Conservation (phyloP, 2,113 vertebrate genomes). For the Sorex fumeus region DNA sequence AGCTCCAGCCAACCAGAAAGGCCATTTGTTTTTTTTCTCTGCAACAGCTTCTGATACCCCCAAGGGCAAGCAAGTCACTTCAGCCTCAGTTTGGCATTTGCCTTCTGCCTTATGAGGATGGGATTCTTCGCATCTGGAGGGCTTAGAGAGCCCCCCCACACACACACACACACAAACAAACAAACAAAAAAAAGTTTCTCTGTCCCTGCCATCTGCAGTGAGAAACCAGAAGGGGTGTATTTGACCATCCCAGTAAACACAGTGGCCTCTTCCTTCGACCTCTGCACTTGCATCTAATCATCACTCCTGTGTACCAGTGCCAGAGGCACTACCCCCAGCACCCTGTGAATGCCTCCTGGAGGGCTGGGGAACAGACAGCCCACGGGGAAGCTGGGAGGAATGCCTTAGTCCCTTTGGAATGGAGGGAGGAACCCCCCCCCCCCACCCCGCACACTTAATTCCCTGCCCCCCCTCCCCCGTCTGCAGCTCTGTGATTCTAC, state of each 20-base stretch:
- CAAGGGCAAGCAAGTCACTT: fast-evolving
- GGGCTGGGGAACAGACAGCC: too few relatives aligned
- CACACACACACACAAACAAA: too few relatives aligned
- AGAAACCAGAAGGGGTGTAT: background rate
- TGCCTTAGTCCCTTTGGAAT: fast-evolving
- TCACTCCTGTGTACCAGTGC: too few relatives aligned
- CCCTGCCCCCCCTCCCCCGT: too few relatives aligned
- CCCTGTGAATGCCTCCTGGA: too few relatives aligned
- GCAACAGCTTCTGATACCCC: background rate
- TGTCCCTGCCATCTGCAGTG: fast-evolving
- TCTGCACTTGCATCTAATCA: too few relatives aligned
- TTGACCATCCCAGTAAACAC: background rate
- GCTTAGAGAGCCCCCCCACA: too few relatives aligned
- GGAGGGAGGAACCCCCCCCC: background rate
- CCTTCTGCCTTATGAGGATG: background rate
- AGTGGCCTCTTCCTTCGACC: too few relatives aligned
- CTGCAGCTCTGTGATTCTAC: background rate
- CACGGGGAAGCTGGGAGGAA: background rate
- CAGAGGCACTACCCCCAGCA: too few relatives aligned
- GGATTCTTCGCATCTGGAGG: background rate
- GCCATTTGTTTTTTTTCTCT: background rate
- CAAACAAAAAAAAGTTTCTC: too few relatives aligned
- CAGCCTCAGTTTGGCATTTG: background rate
- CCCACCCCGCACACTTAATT: too few relatives aligned
- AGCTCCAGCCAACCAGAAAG: background rate